Conservation (phyloP, 2,888 invertebrate species). For the Arge pagana region DNA sequence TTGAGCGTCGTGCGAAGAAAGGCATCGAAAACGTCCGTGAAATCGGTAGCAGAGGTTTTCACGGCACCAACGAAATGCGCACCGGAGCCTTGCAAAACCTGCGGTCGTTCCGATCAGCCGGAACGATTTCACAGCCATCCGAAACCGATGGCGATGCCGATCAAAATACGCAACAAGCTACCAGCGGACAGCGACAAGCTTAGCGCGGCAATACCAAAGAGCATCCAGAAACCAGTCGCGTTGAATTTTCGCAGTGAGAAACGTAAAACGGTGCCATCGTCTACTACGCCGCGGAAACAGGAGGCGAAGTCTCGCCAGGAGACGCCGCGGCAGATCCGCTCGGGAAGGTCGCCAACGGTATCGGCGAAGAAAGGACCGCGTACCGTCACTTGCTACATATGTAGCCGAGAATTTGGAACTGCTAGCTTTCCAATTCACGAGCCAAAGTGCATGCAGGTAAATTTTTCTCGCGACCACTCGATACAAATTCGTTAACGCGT, state of each 20-base stretch:
- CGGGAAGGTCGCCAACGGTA: slow-evolving; percentile 5
- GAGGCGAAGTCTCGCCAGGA: neutral
- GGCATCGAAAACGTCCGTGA: slow-evolving; percentile 31
- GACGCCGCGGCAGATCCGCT: neutral
- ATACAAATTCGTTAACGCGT: too few species aligned
- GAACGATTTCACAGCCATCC: slow-evolving; percentile 70
- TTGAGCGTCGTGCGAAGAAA: slow-evolving; percentile 39
- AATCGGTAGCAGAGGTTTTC: slow-evolving; percentile 44
- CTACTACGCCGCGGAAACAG: neutral
- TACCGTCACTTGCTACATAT: slow-evolving; percentile 66
- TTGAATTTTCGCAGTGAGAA: slow-evolving; percentile 56
- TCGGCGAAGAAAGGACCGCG: slow-evolving; percentile 40
- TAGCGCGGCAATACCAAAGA: slow-evolving; percentile 52
- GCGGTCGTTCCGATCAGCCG: slow-evolving; percentile 70
- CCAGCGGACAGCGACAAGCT: slow-evolving; percentile 11
- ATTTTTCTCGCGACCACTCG: too few species aligned
- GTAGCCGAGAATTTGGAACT: slow-evolving; percentile 70
- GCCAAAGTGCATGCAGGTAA: slow-evolving; percentile 68
- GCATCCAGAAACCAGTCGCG: slow-evolving; percentile 62
- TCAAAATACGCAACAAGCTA: slow-evolving; percentile 37
- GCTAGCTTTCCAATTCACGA: slow-evolving; percentile 70
- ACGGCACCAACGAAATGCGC: slow-evolving; percentile 35
- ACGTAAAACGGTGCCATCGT: slow-evolving; percentile 27
- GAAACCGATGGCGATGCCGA: slow-evolving; percentile 33
- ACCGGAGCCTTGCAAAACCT: slow-evolving; percentile 67